These are phyloP conservation scores for Lutraria rhynchaena DNA, from an alignment of 1,140 invertebrate genomes.

Conservation along the genomic window DNA sequence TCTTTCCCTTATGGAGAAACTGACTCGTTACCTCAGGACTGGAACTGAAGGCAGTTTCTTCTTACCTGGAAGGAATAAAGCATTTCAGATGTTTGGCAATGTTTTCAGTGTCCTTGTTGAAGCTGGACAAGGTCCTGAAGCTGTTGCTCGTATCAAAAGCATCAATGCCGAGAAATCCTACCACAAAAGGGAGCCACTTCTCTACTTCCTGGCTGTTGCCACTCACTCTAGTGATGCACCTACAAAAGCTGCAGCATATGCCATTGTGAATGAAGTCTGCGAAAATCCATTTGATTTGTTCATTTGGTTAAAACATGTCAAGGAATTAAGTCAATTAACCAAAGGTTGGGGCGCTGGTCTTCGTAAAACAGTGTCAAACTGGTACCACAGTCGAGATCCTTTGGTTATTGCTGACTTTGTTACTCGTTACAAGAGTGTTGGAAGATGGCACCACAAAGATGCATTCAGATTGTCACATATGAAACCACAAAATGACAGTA, in stretches of 20 bases:
- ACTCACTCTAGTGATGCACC: slow-evolving; percentile 75
- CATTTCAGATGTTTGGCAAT: slow-evolving; percentile 46
- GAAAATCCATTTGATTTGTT: slow-evolving; percentile 84
- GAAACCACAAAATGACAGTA: slow-evolving; percentile 83
- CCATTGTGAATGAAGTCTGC: slow-evolving; percentile 83
- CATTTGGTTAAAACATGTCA: slow-evolving; percentile 85
- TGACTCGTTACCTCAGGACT: slow-evolving; percentile 46
- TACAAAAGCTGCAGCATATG: slow-evolving; percentile 83
- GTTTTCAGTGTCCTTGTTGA: slow-evolving; percentile 42
- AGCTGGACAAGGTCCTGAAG: slow-evolving; percentile 49
- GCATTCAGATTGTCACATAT: slow-evolving; percentile 87
- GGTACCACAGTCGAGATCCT: slow-evolving; percentile 85
- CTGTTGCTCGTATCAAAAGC: slow-evolving; percentile 57
- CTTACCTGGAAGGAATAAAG: slow-evolving; percentile 56
- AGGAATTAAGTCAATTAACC: slow-evolving; percentile 81
- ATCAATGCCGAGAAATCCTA: slow-evolving; percentile 61
- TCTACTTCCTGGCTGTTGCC: slow-evolving; percentile 85
- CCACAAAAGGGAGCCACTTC: slow-evolving; percentile 83
- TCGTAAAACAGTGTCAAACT: slow-evolving; percentile 84
- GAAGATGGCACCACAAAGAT: slow-evolving; percentile 87
- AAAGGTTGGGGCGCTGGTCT: slow-evolving; percentile 85
- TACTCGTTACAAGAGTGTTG: slow-evolving; percentile 84
- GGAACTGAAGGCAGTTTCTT: slow-evolving; percentile 52
- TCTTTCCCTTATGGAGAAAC: slow-evolving; percentile 24
- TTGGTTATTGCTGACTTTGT: slow-evolving; percentile 85